Base-by-base conservation (phyloP, 2,888 invertebrate genomes). In the Meteorus colon region DNA sequence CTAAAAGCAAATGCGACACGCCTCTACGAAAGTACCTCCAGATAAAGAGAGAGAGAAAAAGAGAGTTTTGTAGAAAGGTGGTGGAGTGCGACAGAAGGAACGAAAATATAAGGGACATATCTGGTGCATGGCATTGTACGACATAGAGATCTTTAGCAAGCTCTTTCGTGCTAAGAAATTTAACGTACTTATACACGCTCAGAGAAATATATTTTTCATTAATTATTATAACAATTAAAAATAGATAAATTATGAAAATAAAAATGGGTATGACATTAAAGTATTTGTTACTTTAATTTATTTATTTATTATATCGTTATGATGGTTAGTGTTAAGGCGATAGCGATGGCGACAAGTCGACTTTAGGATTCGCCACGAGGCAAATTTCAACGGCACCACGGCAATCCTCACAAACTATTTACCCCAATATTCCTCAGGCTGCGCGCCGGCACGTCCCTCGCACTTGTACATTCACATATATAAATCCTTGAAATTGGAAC, bases 121-220 rank as follows among this genome's bases (percentile, higher is more conserved):
- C 71, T 72, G 62, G 71, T 72, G 71, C 71, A 72, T 72, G 71
- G 65, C 66, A 75, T 75, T 75, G 71, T 75, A 62, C 63, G 37
- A 29, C 63, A 69, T 55, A 69, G 31, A 55, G 51, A 34, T 34
- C 68, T 69, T 48, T 60, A 63, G 27, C 34, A 34, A 34, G 69
- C 31, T 62, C 41, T 55, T 75, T 70, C 71, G 75, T 48, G 63
- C 48, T 63, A 71, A 55, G 65, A 71, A 75, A 75, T 75, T 75
- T 66, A 75, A 75, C 75, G 66, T 70, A 70, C 75, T 75, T 75
- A 75, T n/a, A 48, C 55, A 71, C 65, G 55, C 75, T 75, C 59
- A 66, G 66, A 71, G 65, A 41, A 75, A 55, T 70, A 55, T 70
- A 75, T 70, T 70, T 75, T 51, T 48, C 75, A 75, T 0, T 8